Base-by-base conservation (phyloP, 2,797 vertebrate genomes). In the Pipistrellus pipistrellus region DNA sequence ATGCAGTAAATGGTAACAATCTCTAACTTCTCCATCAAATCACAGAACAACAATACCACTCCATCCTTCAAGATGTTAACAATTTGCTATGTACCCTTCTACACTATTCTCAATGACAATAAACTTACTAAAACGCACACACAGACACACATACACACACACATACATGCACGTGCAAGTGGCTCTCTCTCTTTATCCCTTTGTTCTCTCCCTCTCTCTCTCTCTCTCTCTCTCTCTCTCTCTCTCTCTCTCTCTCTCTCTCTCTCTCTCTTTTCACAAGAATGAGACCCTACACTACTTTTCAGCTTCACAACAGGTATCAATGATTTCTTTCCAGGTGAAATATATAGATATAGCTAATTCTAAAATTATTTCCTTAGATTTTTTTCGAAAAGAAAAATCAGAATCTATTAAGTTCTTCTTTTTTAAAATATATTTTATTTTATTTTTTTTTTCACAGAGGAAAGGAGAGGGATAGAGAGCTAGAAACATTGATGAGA, bases 311-410 rank as follows among this genome's bases (percentile, higher is more conserved):
- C 21, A 90, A n/a, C 6, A 35, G 80, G 12, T 84, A 59, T 80
- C 59, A 75, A 10, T 21, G n/a, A 53, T 80, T 68, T 72, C 1
- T 81, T 71, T 78, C 18, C 46, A 38, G 48, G n/a, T 69, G 15
- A 91, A 66, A 80, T 48, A 77, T 66, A 41, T 10, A 69, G 32
- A 57, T 85, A 76, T 44, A 57, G 38, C 3, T 76, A 3, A 73
- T 68, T 72, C 21, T 68, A 66, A 92, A 90, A 48, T 83, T 68
- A 83, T 87, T 87, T 44, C 21, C 9, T 59, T 85, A 78, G 27
- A 55, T 32, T 59, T 75, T 41, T 83, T 46, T 41, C 1, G 35
- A 72, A 90, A 93, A 38, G 20, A 78, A 77, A 62, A 84, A 75
- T 13, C 4, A 62, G 2, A 66, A 80, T 15, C 4, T 62, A 21